Base-by-base conservation (phyloP, 2,888 invertebrate species). In the Orthosia incerta region DNA sequence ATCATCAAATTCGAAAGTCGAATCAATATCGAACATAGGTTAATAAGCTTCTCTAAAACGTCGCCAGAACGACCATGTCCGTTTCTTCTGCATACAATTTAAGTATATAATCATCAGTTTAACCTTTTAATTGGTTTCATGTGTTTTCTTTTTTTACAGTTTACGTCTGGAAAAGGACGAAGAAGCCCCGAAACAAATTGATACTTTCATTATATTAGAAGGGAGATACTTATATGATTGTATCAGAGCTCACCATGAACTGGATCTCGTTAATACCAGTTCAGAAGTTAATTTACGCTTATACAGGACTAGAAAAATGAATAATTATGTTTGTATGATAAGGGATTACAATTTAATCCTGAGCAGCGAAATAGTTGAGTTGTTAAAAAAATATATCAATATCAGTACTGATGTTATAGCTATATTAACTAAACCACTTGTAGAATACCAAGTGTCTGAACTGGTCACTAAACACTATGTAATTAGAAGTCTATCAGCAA, bases 161-260 rank as follows among this genome's bases (percentile, higher is more conserved):
- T 90, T 95, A 75, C 79, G 88, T 71, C 94, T 95, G 92, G 83
- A 89, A 65, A 85, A 80, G 51, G 76, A 88, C 13, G 20, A 87
- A 11, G 83, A 89, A 74, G 68, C 79, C 59, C 90, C 92, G 50
- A 76, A 88, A 45, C 79, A 87, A 62, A 90, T 95, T 64, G 89
- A 93, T n/a, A 91, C 87, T 13, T 87, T 96, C 26, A 80, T 94
- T 18, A 87, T 96, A 74, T 86, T 96, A 61, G 96, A 96, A 90
- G 96, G 96, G 20, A 93, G 91, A 89, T 94, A 93, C 76, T 88
- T 96, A 45, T 88, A 91, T 68, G 91, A 95, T 61, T 93, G 90
- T 76, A 77, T 95, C 18, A 91, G 89, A 79, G 81, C 78, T 50
- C 84, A 90, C 74, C 68, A 79, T 70, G 81, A 90, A 71, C 80